Base-by-base conservation (phyloP, 2,888 invertebrate genomes). In the Caenorhabditis auriculariae region DNA sequence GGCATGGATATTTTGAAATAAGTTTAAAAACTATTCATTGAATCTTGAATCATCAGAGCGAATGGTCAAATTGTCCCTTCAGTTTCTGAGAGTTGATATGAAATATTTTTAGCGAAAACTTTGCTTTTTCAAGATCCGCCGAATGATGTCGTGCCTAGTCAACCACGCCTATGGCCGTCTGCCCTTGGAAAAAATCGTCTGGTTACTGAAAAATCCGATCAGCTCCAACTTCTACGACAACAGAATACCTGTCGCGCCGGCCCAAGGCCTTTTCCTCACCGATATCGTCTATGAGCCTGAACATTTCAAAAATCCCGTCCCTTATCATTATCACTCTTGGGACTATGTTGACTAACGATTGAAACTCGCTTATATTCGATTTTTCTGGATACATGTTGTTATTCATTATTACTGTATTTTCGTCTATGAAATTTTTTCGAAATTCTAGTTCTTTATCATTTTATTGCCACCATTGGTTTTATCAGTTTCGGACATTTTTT, bases 61-160 rank as follows among this genome's bases (percentile, higher is more conserved):
- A 35, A 15, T 35, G 12, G 35, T 35, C 9, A n/a, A 17, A n/a
- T n/a, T n/a, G n/a, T n/a, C n/a, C n/a, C n/a, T 12, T 12, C n/a
- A 35, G n/a, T 35, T 35, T n/a, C n/a, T 4, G 19, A 46, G 2
- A 1, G 2, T 41, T 15, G 32, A n/a, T n/a, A n/a, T n/a, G n/a
- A n/a, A n/a, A n/a, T n/a, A n/a, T n/a, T n/a, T 6, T 3, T 2
- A 21, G 24, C 3, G 17, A 4, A n/a, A 7, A 21, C 1, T 17
- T n/a, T n/a, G n/a, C n/a, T n/a, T n/a, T n/a, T 58, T 63, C 51
- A 27, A 75, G 76, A 76, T 76, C 42, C 68, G 76, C 2, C 55
- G 76, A 50, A 75, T 76, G 74, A 66, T 74, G 56, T 66, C 71
- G 9, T 67, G 73, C 29, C 52, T 76, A n/a, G 70, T 74, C 1